Evolutionary conservation across 2,797 vertebrate genomes (phyloP), one percentile per base, ranked within the genome.

Genomic region (Centropyge bicolor): DNA sequence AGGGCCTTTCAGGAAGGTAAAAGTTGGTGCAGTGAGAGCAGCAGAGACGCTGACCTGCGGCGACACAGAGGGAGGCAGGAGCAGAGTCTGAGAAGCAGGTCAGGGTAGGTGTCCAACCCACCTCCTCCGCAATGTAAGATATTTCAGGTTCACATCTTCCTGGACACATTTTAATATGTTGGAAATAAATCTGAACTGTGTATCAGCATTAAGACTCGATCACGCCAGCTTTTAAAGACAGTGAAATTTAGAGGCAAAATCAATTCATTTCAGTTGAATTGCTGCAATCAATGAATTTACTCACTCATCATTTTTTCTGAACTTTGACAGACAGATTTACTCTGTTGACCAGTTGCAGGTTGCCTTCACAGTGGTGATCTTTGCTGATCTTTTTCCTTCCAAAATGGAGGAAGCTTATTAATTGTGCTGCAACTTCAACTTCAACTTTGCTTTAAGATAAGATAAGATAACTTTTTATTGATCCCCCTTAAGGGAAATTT

Each of bases 31-130:
- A 56, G n/a, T 56, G 43, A 71, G 65, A 71, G 49, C 59, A 45
- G 13, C 48, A 49, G 54, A 61, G 64, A 76, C 41, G 57, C 1
- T 51, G 24, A 59, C 64, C 65, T 56, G 41, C 6, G 6, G 56
- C 6, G 5, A 38, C 56, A 51, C 48, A 31, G 24, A 52, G 43
- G 60, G 69, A 24, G 56, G 57, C 3, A 20, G 64, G 27, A 73
- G 67, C 10, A 45, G 43, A 54, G 31, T 35, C 66, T n/a, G 61
- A 78, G 66, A 40, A 46, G 27, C 66, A 66, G 66, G 61, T 71
- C 60, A 51, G n/a, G 10, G 27, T n/a, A 27, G 55, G 24, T 69
- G 59, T 70, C 60, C 46, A 38, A 20, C 52, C 35, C 40, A 48
- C 31, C 52, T 48, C 10, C 16, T 43, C 35, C 4, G 27, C 27